These are phyloP conservation scores for Botia almorhae DNA, from an alignment of 2,797 vertebrate species.

Conservation along the genomic window DNA sequence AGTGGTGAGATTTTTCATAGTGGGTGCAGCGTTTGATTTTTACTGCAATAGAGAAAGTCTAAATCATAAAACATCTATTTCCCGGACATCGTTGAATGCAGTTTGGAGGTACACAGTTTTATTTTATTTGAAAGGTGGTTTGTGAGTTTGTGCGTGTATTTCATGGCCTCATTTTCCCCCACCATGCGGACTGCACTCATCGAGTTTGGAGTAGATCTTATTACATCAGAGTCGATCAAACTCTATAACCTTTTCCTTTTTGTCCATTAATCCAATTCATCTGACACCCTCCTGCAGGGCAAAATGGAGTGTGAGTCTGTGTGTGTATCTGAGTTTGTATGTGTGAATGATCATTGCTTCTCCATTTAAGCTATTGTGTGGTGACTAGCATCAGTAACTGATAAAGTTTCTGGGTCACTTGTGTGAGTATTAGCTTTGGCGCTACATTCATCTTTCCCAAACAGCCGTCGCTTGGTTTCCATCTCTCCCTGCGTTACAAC, in stretches of 20 bases:
- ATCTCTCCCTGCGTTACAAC: background rate
- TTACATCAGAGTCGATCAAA: slow-evolving; percentile 51
- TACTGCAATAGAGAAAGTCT: slow-evolving; percentile 10
- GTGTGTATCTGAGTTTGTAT: slow-evolving; percentile 1
- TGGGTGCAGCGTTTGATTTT: no score
- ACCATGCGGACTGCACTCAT: slow-evolving; percentile 2
- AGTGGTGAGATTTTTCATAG: background rate
- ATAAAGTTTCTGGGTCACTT: slow-evolving; percentile 33
- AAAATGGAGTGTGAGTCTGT: slow-evolving; percentile 1
- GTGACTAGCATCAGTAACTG: slow-evolving; percentile 4
- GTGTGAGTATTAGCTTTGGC: slow-evolving; percentile 3
- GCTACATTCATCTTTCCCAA: slow-evolving; percentile 26
- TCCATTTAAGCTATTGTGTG: background rate
- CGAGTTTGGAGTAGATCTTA: slow-evolving; percentile 42
- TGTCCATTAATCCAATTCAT: slow-evolving; percentile 43
- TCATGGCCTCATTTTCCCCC: slow-evolving; percentile 1
- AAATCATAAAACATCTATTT: slow-evolving; percentile 42
- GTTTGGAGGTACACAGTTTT: slow-evolving; percentile 42
- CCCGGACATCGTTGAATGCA: slow-evolving; percentile 35
- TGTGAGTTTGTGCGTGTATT: slow-evolving; percentile 40
- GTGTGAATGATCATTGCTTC: slow-evolving; percentile 1
- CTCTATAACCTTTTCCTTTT: slow-evolving; percentile 48
- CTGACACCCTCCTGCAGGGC: slow-evolving; percentile 30
- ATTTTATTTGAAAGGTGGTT: slow-evolving; percentile 47
- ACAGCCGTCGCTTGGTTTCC: background rate